Conservation (phyloP, 2,797 vertebrate species). For the Gymnocypris eckloni region DNA sequence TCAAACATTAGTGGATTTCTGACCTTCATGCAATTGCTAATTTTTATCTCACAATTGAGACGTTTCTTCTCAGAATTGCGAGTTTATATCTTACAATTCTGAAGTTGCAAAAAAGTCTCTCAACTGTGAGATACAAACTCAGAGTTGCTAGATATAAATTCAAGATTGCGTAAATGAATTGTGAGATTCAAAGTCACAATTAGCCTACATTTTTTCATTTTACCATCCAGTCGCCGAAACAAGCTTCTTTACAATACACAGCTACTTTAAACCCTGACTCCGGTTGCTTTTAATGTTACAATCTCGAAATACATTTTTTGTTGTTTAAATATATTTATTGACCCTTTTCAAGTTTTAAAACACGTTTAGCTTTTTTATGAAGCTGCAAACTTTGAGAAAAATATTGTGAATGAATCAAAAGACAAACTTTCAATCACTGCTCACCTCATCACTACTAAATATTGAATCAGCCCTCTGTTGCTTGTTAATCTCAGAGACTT, state of each 20-base stretch:
- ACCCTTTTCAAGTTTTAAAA: not conserved
- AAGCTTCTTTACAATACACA: no score
- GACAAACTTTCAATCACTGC: not conserved
- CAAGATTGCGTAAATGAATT: no score
- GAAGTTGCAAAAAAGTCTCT: no score
- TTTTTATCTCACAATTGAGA: not conserved
- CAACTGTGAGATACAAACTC: no score
- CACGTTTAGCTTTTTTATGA: not conserved
- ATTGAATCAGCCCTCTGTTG: not conserved
- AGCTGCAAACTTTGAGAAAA: not conserved
- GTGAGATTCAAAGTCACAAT: no score
- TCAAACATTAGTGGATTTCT: not conserved
- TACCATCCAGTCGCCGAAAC: no score
- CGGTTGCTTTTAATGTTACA: no score
- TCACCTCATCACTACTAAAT: conserved; percentile 4
- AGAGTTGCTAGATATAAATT: no score
- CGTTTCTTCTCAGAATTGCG: not conserved
- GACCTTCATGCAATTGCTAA: not conserved
- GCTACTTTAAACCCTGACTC: no score
- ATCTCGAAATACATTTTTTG: no score
- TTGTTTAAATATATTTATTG: not conserved
- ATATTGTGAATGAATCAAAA: not conserved
- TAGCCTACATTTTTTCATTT: no score
- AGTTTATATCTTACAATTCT: not conserved
- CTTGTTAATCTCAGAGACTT: conserved; percentile 37